Conservation (phyloP, 2,888 invertebrate species). For the Conops quadrifasciatus region DNA sequence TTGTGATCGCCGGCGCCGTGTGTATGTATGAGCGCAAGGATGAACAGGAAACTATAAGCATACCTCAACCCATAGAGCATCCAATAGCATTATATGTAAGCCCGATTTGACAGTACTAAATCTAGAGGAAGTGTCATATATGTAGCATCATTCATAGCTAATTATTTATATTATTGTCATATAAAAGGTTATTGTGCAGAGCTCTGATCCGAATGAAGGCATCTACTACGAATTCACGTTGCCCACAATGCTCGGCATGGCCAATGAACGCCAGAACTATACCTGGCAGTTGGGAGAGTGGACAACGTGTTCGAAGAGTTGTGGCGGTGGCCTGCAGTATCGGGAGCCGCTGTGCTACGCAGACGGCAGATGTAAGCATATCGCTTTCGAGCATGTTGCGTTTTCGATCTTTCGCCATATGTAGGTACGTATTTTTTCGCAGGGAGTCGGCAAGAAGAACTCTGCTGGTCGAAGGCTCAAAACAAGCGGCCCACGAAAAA, state of each 20-base stretch:
- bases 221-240: slow-evolving; percentile 82
- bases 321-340: slow-evolving; percentile 79
- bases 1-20: slow-evolving; percentile 80
- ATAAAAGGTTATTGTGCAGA: slow-evolving; percentile 75
- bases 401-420: not conserved
- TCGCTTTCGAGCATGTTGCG: not conserved
- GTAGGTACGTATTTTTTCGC: slow-evolving; percentile 49
- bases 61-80: slow-evolving; percentile 83
- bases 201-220: slow-evolving; percentile 79
- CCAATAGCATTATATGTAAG: slow-evolving; percentile 82
- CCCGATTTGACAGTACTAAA: not conserved
- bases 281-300: slow-evolving; percentile 82
- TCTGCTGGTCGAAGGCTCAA: slow-evolving; percentile 69
- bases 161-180: slow-evolving; percentile 36
- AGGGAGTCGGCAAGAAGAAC: slow-evolving; percentile 71
- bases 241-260: slow-evolving; percentile 66
- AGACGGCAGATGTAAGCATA: slow-evolving; percentile 65
- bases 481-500: slow-evolving; percentile 69
- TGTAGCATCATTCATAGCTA: no score
- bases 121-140: no score
- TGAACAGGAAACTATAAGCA: slow-evolving; percentile 81
- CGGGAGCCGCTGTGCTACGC: slow-evolving; percentile 67
- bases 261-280: slow-evolving; percentile 69
- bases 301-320: slow-evolving; percentile 79
- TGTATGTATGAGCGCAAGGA: slow-evolving; percentile 81